A percentile compares a stretch with the other conserved stretches of the same genome.
These are phyloP conservation scores for Spisula solida DNA, from an alignment of 2,888 invertebrate species.

Conservation along the genomic window DNA sequence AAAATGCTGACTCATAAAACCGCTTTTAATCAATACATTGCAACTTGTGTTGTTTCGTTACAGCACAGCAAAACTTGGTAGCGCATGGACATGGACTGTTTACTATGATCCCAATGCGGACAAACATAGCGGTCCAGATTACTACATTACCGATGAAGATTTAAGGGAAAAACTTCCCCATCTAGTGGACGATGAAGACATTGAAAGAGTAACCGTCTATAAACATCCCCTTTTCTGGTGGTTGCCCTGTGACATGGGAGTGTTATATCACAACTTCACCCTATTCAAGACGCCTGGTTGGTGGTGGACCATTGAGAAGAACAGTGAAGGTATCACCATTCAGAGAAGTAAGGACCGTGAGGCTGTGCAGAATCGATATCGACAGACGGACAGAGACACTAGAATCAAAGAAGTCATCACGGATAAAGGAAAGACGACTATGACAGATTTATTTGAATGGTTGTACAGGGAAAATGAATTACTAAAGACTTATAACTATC, in stretches of 20 bases:
- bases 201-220: neutral
- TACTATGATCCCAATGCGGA: slow-evolving; percentile 3
- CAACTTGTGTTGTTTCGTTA: too few species aligned
- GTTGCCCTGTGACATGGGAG: neutral
- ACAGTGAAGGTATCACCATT: slow-evolving; percentile 47
- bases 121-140: neutral
- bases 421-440: neutral
- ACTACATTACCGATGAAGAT: slow-evolving; percentile 9
- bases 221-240: neutral
- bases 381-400: neutral
- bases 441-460: slow-evolving; percentile 33
- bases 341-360: slow-evolving; percentile 29
- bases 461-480: slow-evolving; percentile 28
- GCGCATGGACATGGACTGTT: neutral
- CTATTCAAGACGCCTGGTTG: slow-evolving; percentile 36
- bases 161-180: neutral
- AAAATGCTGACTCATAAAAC: too few species aligned
- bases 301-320: slow-evolving; percentile 52
- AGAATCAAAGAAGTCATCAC: neutral
- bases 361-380: slow-evolving; percentile 24
- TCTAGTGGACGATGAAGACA: slow-evolving; percentile 10
- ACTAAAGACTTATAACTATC: slow-evolving; percentile 5
- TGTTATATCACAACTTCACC: slow-evolving; percentile 32
- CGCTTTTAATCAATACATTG: too few species aligned
- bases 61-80: slow-evolving; percentile 30